These are phyloP conservation scores for Hoplodrina ambigua DNA, from an alignment of 2,888 invertebrate species.

Conservation along the genomic window DNA sequence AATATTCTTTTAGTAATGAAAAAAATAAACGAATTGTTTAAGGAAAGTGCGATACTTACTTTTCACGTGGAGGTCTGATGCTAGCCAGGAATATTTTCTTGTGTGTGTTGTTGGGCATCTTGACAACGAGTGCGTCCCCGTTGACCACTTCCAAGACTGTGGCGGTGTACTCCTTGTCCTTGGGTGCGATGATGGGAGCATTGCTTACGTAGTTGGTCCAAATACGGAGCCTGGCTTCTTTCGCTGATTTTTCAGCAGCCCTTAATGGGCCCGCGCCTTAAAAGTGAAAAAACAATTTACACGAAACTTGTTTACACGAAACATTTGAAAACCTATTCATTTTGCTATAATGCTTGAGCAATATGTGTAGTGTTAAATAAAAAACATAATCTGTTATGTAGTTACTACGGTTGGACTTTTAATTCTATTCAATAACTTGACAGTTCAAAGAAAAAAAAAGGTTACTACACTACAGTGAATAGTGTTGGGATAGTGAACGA, in stretches of 20 bases:
- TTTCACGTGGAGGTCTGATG: constrained; percentile 97
- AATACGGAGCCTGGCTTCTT: constrained; percentile 95
- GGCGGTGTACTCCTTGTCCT: constrained; percentile 95
- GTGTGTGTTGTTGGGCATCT: constrained; percentile 93
- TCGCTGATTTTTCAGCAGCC: constrained; percentile 96
- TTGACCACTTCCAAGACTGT: constrained; percentile 97
- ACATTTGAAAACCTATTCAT: not conserved
- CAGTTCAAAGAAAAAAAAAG: no score
- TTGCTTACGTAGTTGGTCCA: constrained; percentile 98
- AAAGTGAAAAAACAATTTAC: constrained; percentile 19
- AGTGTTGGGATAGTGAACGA: no score
- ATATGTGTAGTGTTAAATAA: not conserved
- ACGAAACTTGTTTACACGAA: not conserved
- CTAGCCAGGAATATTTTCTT: constrained; percentile 99
- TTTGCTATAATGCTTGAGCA: not conserved
- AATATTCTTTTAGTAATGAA: constrained; percentile 29
- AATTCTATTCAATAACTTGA: no score
- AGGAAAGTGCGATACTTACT: constrained; percentile 72
- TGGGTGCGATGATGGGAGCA: constrained; percentile 93
- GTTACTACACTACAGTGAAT: no score
- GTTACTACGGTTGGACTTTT: no score
- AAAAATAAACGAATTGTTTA: not conserved
- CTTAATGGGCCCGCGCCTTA: constrained; percentile 94
- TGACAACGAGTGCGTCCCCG: constrained; percentile 97
- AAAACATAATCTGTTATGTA: no score